phyloP scores from a whole-genome alignment of 2,888 invertebrate genomes.

The Drosophila paramelanica region DNA sequence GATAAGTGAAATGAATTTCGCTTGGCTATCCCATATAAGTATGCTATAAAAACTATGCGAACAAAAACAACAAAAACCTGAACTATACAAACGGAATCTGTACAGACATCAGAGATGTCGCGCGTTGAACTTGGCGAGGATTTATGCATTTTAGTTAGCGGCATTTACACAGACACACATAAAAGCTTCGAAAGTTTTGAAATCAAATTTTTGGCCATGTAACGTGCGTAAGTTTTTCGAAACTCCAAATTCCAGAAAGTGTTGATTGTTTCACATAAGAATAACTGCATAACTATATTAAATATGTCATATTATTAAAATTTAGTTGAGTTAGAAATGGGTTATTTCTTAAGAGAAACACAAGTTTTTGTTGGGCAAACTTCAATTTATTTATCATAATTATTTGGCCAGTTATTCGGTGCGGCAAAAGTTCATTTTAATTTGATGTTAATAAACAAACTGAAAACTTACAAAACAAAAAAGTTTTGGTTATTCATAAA shows the following conservation, averaged over 20 bases:
- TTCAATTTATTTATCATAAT: too few relatives aligned
- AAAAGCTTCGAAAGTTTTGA: conserved; percentile 5
- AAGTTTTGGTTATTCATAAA: too few relatives aligned
- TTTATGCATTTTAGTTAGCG: conserved; percentile 66
- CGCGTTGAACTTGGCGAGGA: conserved; percentile 66
- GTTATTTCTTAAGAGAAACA: too few relatives aligned
- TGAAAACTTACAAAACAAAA: too few relatives aligned
- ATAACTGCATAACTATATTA: too few relatives aligned
- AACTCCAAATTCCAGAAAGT: neutral
- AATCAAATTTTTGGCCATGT: conserved; percentile 28
- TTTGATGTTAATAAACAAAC: too few relatives aligned
- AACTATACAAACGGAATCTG: conserved; percentile 28
- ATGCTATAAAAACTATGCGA: conserved; percentile 69
- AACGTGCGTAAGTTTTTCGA: conserved; percentile 12
- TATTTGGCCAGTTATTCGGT: too few relatives aligned
- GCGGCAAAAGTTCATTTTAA: too few relatives aligned
- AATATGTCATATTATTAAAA: too few relatives aligned
- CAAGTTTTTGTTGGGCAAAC: too few relatives aligned
- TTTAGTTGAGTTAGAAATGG: too few relatives aligned
- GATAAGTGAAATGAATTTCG: conserved; percentile 78
- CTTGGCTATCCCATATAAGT: conserved; percentile 67
- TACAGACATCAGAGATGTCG: conserved; percentile 26
- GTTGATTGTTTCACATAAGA: neutral
- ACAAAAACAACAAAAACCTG: conserved; percentile 22
- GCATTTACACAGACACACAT: conserved; percentile 26